Conservation (phyloP, 2,113 vertebrate species). For the Tetrax tetrax region DNA sequence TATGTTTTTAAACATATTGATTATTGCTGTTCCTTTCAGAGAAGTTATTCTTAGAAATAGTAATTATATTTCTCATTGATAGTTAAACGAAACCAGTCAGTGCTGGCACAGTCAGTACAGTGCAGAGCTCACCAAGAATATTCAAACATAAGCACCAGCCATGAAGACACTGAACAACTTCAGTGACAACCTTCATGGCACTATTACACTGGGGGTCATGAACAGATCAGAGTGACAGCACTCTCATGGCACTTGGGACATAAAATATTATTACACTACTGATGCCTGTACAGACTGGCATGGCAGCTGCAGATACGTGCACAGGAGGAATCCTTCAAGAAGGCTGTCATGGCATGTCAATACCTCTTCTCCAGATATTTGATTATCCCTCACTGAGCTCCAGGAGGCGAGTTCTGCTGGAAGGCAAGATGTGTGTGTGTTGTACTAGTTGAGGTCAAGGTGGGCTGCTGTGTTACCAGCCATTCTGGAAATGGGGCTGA, state of each 20-base stretch:
- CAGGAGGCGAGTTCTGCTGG: too few relatives aligned
- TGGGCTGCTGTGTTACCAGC: too few relatives aligned
- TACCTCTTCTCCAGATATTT: neutral
- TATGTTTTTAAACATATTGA: neutral
- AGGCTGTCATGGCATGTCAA: neutral
- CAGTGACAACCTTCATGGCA: neutral
- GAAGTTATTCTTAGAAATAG: neutral
- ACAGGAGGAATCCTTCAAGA: neutral
- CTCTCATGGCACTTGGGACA: neutral
- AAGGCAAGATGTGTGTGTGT: too few relatives aligned
- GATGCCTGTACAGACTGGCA: neutral
- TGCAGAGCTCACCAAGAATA: neutral
- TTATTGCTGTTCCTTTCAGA: neutral
- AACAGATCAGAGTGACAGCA: neutral
- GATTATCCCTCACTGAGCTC: too few relatives aligned
- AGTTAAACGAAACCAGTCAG: neutral
- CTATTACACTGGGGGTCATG: neutral
- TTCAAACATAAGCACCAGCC: neutral
- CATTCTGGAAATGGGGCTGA: too few relatives aligned
- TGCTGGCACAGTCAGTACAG: neutral
- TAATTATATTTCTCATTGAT: neutral
- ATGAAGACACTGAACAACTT: neutral
- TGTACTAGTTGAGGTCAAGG: too few relatives aligned
- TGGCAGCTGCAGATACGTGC: neutral
- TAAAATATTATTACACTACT: neutral